A percentile compares a stretch with the other conserved stretches of the same genome.
These are phyloP conservation scores for Psittacula cyanocephala DNA, from an alignment of 2,113 vertebrate species.

Conservation along the genomic window DNA sequence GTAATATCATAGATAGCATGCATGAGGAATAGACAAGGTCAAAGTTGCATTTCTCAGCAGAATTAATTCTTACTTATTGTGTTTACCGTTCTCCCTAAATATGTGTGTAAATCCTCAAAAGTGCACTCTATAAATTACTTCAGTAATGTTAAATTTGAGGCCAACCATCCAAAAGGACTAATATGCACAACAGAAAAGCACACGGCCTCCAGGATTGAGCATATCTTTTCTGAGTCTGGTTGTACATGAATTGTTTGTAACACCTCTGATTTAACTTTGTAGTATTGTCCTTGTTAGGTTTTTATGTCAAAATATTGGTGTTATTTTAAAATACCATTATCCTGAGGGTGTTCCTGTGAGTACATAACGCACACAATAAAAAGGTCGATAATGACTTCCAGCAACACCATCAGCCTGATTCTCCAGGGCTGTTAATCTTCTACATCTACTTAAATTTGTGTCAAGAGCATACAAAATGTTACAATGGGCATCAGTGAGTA, in stretches of 20 bases:
- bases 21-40: not conserved
- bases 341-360: not conserved
- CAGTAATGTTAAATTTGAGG: not conserved
- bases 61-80: not conserved
- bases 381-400: not conserved
- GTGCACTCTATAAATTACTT: not conserved
- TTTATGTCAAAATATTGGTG: not conserved
- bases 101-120: not conserved
- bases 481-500: not conserved
- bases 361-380: not conserved
- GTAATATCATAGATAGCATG: not conserved
- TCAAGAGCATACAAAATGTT: not conserved
- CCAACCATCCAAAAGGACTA: not conserved
- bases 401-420: not conserved
- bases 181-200: not conserved
- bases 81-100: not conserved
- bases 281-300: not conserved
- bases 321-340: not conserved
- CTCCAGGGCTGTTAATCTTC: not conserved
- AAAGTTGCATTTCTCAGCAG: not conserved
- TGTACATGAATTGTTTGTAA: not conserved
- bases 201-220: rapidly evolving
- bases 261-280: not conserved
- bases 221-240: not conserved
- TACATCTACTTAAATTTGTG: not conserved